A percentile compares a stretch with the other conserved stretches of the same genome.
These are phyloP conservation scores for Petrolisthes cinctipes DNA, from an alignment of 2,888 invertebrate genomes.

Conservation along the genomic window DNA sequence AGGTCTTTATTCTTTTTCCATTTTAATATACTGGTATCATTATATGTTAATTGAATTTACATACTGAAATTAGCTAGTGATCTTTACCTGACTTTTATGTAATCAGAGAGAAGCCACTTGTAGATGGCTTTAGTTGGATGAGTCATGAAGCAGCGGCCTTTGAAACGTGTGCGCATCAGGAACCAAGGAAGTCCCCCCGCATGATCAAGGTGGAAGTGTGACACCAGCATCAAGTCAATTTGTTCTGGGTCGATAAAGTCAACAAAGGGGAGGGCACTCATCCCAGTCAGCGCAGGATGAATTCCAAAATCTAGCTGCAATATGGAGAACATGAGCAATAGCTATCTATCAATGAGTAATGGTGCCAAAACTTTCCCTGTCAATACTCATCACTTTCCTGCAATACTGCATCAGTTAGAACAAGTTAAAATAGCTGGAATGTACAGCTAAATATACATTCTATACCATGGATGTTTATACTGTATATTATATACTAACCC, in stretches of 20 bases:
- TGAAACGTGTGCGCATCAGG: conserved; percentile 95
- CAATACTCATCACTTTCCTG: no score
- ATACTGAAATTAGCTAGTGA: neutral
- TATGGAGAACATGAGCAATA: neutral
- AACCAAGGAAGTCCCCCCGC: conserved; percentile 99
- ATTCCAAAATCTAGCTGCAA: conserved; percentile 91
- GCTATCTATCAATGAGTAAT: no score
- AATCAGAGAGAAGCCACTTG: conserved; percentile 97
- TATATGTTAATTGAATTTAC: no score
- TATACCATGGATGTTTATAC: neutral
- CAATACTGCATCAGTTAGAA: no score
- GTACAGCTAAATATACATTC: no score
- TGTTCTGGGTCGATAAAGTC: conserved; percentile 98
- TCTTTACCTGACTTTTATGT: conserved; percentile 85
- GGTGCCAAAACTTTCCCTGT: no score
- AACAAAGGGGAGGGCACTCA: conserved; percentile 97
- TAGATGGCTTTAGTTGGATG: conserved; percentile 99
- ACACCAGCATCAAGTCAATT: conserved; percentile 92
- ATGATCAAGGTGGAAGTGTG: conserved; percentile 99
- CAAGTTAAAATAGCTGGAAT: no score
- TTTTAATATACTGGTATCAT: no score
- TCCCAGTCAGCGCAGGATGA: conserved; percentile 95
- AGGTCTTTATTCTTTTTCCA: no score
- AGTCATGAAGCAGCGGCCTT: conserved; percentile 98
- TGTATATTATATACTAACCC: no score